These are phyloP conservation scores for Agapostemon virescens DNA, from an alignment of 2,888 invertebrate species.

Conservation along the genomic window DNA sequence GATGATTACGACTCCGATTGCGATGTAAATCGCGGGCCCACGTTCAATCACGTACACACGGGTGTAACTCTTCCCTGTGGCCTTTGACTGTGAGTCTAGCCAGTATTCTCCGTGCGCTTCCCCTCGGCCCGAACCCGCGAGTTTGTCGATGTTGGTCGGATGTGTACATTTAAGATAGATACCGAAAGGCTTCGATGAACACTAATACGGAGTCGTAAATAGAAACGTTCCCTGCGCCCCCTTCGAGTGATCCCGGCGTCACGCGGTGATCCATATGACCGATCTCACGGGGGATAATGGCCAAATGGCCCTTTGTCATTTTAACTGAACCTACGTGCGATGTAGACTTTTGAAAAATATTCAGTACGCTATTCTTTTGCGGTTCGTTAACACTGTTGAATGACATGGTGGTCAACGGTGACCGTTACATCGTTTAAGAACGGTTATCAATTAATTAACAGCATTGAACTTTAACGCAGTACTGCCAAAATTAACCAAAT, in stretches of 20 bases:
- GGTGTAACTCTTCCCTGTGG: slow-evolving; percentile 63
- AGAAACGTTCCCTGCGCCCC: slow-evolving; percentile 18
- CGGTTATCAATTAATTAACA: no score
- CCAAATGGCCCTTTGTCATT: neutral
- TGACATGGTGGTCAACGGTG: no score
- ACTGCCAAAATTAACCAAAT: no score
- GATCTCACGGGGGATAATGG: neutral
- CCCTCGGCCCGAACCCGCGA: neutral
- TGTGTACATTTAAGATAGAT: slow-evolving; percentile 52
- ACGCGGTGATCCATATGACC: neutral
- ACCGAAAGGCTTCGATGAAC: slow-evolving; percentile 37
- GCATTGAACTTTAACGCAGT: no score
- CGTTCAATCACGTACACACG: slow-evolving; percentile 75
- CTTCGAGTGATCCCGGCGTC: slow-evolving; percentile 28
- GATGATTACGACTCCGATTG: slow-evolving; percentile 77
- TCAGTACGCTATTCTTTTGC: neutral
- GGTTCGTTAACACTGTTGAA: no score
- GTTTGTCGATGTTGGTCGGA: slow-evolving; percentile 49
- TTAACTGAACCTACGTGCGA: neutral
- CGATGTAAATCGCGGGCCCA: slow-evolving; percentile 77
- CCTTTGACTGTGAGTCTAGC: slow-evolving; percentile 67
- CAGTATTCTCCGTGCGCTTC: slow-evolving; percentile 19
- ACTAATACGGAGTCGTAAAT: slow-evolving; percentile 52
- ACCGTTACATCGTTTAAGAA: no score
- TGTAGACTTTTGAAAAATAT: neutral